Evolutionary conservation across 2,797 vertebrate genomes (phyloP), one percentile per base, ranked within the genome.

Genomic region (Meda fulgida): DNA sequence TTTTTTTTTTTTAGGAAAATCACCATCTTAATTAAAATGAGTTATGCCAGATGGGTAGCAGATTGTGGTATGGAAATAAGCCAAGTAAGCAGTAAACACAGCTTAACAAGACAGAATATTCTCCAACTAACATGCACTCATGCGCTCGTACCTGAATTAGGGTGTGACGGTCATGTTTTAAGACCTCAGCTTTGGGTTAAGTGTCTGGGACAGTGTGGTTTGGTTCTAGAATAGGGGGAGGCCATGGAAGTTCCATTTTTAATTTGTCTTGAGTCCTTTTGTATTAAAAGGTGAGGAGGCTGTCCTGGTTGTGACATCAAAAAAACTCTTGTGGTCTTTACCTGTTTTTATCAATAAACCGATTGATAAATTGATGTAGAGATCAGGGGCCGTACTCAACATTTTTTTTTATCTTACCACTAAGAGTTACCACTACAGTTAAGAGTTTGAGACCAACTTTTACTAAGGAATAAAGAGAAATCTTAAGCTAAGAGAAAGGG

Each of bases 41-140:
- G 88, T 89, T 89, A 83, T 79, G 73, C 87, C 91, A 92, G 91
- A 92, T 92, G 91, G 91, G 86, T 90, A 90, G 85, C 91, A 91
- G 90, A 91, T 90, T 91, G 90, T 80, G 38, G 86, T 76, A 85
- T 90, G 89, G 88, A 92, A 87, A 88, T 81, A 78, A 90, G 90
- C 91, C 90, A 91, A 90, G 86, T 88, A 88, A 81, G 87, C 85
- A 85, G 81, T 84, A 89, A 89, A 89, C 86, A 88, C 84, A 75
- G 78, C 86, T 89, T 86, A 84, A 82, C 85, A 86, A 75, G 66
- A 85, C 77, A 51, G 78, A 90, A 87, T 70, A 69, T 84, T 83
- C 88, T 87, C 51, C 78, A 81, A 80, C 75, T 84, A 86, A 71
- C 66, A 34, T 80, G 53, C 29, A 73, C 38, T 79, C 78, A 66